phyloP scores from a whole-genome alignment of 2,888 invertebrate species.

The Drosophila multiciliata region DNA sequence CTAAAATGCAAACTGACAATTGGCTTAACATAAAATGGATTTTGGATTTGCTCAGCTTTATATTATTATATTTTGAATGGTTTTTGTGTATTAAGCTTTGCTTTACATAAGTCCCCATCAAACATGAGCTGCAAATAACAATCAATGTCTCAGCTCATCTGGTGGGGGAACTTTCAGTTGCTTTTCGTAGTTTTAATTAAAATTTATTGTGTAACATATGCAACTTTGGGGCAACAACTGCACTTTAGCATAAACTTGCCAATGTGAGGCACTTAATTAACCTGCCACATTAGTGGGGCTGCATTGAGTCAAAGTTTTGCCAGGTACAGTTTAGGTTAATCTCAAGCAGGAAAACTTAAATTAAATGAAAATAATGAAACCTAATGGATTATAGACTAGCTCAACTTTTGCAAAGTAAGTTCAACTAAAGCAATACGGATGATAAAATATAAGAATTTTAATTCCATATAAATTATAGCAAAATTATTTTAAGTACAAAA shows the following conservation, averaged over 20 bases:
- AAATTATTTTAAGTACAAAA: background rate
- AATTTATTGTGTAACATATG: slow-evolving; percentile 50
- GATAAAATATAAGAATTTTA: background rate
- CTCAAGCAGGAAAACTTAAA: background rate
- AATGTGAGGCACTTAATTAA: slow-evolving; percentile 23
- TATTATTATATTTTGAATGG: slow-evolving; percentile 19
- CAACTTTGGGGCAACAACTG: slow-evolving; percentile 12
- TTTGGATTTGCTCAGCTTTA: slow-evolving; percentile 29
- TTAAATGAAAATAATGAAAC: background rate
- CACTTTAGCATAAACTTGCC: slow-evolving; percentile 10
- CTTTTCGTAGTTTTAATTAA: slow-evolving; percentile 48
- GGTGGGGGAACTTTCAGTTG: slow-evolving; percentile 27
- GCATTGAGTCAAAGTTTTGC: slow-evolving; percentile 6
- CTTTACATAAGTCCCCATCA: background rate
- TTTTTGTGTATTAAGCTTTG: slow-evolving; percentile 7
- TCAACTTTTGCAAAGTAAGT: background rate
- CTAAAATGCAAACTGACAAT: slow-evolving; percentile 55
- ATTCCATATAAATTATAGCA: background rate
- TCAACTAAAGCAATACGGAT: background rate
- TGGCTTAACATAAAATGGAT: slow-evolving; percentile 48
- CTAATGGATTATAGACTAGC: background rate
- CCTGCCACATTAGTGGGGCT: slow-evolving; percentile 7
- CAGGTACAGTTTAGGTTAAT: background rate
- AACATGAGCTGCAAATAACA: slow-evolving; percentile 14
- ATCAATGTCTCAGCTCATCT: slow-evolving; percentile 29